A percentile compares a stretch with the other conserved stretches of the same genome.
These are phyloP conservation scores for Meloidogyne exigua DNA, from an alignment of 1,140 invertebrate species.

Conservation along the genomic window DNA sequence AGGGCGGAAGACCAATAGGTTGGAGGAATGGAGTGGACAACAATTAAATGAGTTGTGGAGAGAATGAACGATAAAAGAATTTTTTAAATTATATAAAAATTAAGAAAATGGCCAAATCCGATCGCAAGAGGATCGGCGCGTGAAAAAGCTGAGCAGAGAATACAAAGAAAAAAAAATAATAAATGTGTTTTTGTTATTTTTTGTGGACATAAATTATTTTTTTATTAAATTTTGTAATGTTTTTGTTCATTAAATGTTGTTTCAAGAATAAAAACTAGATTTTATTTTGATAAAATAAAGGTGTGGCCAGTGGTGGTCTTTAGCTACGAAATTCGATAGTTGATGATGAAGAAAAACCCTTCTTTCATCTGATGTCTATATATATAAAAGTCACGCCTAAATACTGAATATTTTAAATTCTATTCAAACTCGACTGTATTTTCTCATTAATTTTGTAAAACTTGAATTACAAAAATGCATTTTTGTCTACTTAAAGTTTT, in stretches of 20 bases:
- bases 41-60: not conserved
- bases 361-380: not conserved
- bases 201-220: not conserved
- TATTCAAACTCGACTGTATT: not conserved
- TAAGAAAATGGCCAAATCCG: not conserved
- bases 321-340: not conserved
- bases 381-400: constrained; percentile 3
- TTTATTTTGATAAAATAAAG: not conserved
- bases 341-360: not conserved
- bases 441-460: not conserved
- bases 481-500: not conserved
- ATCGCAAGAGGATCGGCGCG: not conserved
- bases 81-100: not conserved
- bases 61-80: not conserved
- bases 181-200: not conserved
- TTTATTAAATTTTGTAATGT: not conserved
- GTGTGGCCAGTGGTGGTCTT: not conserved
- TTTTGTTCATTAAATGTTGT: not conserved
- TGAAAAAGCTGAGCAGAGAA: not conserved
- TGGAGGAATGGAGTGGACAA: not conserved
- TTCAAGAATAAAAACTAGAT: not conserved
- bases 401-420: not conserved
- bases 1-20: not conserved
- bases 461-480: not conserved
- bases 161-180: not conserved